Conservation (phyloP, 2,113 vertebrate species). For the Tachycineta bicolor region DNA sequence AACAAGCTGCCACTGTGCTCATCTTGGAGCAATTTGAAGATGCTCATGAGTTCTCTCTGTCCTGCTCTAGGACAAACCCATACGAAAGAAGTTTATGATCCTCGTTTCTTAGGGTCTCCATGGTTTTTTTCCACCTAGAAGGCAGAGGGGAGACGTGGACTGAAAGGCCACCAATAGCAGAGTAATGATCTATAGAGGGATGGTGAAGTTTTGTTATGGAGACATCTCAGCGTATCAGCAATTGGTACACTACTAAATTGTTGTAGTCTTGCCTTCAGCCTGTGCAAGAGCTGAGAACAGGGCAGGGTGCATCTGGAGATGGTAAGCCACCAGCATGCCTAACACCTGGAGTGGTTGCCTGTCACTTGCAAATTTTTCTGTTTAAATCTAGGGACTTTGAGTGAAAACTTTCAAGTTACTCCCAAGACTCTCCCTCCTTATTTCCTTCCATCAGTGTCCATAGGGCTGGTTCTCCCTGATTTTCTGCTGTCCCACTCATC, state of each 20-base stretch:
- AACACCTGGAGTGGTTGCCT: not conserved
- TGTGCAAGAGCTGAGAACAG: not conserved
- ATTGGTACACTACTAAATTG: not conserved
- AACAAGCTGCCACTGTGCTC: not conserved
- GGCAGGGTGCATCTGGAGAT: not conserved
- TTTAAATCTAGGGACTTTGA: not conserved
- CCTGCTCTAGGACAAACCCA: not conserved
- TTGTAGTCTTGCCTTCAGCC: not conserved
- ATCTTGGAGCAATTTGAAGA: not conserved
- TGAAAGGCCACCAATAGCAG: not conserved
- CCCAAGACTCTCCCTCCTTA: rapidly evolving
- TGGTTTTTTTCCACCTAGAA: not conserved
- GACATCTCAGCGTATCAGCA: not conserved
- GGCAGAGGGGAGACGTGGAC: not conserved
- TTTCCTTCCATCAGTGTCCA: not conserved
- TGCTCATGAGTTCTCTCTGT: not conserved
- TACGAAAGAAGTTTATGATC: not conserved
- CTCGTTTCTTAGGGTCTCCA: not conserved
- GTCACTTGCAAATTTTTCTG: not conserved
- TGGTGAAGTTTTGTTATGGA: not conserved
- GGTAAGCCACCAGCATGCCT: not conserved
- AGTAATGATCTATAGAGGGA: not conserved
- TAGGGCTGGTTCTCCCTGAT: not conserved
- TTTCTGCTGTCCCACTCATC: not conserved
- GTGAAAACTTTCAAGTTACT: not conserved